Conservation (phyloP, 2,888 invertebrate genomes). For the Encarsia formosa region DNA sequence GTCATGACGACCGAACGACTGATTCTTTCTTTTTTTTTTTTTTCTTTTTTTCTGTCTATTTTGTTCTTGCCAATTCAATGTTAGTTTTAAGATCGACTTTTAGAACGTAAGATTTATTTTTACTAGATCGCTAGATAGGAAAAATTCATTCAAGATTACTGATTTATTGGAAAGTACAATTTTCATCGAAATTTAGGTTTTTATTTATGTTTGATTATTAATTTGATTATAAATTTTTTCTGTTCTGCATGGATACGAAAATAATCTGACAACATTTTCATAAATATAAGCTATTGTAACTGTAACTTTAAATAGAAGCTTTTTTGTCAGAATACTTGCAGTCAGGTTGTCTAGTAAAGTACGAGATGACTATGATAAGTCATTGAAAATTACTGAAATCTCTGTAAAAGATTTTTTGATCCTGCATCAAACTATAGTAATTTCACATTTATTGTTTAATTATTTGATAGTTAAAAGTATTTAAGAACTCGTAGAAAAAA, state of each 20-base stretch:
- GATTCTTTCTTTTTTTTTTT: constrained; percentile 35
- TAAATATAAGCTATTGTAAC: too few relatives aligned
- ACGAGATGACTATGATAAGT: constrained; percentile 8
- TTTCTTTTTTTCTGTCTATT: constrained; percentile 26
- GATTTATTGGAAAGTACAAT: background rate
- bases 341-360: too few relatives aligned
- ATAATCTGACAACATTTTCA: too few relatives aligned
- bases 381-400: constrained; percentile 7
- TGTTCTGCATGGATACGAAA: too few relatives aligned
- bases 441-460: background rate
- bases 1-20: constrained; percentile 39
- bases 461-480: background rate
- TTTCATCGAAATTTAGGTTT: constrained; percentile 3
- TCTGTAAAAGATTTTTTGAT: constrained; percentile 12
- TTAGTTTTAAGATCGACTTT: constrained; percentile 42
- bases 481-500: background rate
- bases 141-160: background rate
- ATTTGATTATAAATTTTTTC: too few relatives aligned
- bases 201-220: too few relatives aligned
- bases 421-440: constrained; percentile 3
- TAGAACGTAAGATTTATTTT: constrained; percentile 26
- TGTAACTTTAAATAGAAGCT: too few relatives aligned
- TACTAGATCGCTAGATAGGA: constrained; percentile 24
- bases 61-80: constrained; percentile 49
- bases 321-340: too few relatives aligned